Evolutionary conservation across 2,797 vertebrate species (phyloP).

Genomic region (Falco peregrinus): DNA sequence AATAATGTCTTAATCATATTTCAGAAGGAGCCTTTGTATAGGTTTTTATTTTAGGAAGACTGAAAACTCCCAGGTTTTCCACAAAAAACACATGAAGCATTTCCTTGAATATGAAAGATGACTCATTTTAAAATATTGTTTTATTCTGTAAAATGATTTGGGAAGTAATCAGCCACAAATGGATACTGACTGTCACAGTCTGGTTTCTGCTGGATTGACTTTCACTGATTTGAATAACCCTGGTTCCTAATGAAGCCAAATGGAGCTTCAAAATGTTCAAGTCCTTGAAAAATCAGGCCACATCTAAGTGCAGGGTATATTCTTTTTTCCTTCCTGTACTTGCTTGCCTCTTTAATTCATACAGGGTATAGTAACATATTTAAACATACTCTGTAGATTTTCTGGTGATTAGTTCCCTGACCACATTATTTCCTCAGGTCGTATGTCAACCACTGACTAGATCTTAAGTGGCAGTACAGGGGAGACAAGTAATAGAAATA

Average conservation of each 20-base stretch:
- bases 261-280: not conserved
- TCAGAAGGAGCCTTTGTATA: not conserved
- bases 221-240: not conserved
- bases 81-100: not conserved
- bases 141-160: not conserved
- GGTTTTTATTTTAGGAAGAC: not conserved
- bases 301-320: not conserved
- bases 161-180: not conserved
- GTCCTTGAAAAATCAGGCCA: not conserved
- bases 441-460: not conserved
- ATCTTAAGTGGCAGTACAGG: not conserved
- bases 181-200: not conserved
- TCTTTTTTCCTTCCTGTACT: not conserved
- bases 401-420: not conserved
- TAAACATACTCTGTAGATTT: not conserved
- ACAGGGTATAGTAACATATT: not conserved
- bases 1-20: not conserved
- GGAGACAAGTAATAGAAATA: not conserved
- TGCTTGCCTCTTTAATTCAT: not conserved
- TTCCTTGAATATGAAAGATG: not conserved
- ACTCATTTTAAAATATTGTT: constrained; percentile 19
- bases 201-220: constrained; percentile 11
- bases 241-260: not conserved
- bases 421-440: not conserved
- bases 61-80: not conserved